Percentiles rank a stretch among this genome's conserved stretches.
These are phyloP conservation scores for Crotalus viridis DNA, from an alignment of 2,113 vertebrate genomes.

Conservation along the genomic window DNA sequence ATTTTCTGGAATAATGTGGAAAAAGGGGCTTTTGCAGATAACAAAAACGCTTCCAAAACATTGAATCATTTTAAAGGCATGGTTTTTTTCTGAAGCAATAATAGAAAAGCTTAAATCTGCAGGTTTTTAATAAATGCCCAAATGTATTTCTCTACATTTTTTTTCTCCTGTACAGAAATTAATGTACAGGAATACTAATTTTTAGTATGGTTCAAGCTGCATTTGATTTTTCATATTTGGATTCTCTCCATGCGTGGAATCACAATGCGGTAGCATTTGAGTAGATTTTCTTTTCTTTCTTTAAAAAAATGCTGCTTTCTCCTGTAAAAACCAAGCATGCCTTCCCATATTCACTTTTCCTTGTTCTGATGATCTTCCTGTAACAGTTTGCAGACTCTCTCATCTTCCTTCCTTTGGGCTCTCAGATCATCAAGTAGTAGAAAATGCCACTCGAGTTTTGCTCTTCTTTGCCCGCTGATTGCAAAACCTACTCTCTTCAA, in stretches of 20 bases:
- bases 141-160: not conserved
- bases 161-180: not conserved
- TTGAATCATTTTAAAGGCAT: not conserved
- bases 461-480: slow-evolving; percentile 34
- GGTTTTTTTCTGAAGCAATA: not conserved
- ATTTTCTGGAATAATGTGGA: not conserved
- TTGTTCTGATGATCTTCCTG: not conserved
- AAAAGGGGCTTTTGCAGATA: not conserved
- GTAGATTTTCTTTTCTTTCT: not conserved
- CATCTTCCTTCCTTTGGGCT: not conserved
- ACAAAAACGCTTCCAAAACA: not conserved
- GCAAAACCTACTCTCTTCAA: not conserved
- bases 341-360: not conserved
- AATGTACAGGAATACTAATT: not conserved
- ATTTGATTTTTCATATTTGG: not conserved
- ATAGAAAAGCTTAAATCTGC: not conserved
- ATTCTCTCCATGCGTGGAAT: not conserved
- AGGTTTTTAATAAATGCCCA: not conserved
- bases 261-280: not conserved
- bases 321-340: not conserved
- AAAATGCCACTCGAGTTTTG: slow-evolving; percentile 21
- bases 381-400: not conserved
- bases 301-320: not conserved
- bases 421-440: not conserved
- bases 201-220: not conserved